phyloP scores from a whole-genome alignment of 2,888 invertebrate species.

The Colletes collaris region DNA sequence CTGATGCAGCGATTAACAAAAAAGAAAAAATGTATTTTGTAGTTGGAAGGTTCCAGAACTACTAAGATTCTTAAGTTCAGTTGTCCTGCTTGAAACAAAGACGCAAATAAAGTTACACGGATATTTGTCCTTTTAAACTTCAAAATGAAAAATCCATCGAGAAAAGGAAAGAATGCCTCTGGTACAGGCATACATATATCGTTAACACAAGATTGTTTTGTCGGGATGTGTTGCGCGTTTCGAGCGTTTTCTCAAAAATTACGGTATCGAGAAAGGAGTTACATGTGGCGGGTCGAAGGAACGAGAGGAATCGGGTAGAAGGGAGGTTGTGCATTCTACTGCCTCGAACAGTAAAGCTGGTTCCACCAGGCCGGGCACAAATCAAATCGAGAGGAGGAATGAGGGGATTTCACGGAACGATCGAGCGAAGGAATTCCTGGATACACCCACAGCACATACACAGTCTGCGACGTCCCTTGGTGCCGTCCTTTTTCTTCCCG shows the following conservation, averaged over 20 bases:
- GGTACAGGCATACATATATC: neutral
- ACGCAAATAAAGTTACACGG: too few relatives aligned
- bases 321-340: constrained; percentile 49
- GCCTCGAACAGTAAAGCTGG: constrained; percentile 49
- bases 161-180: neutral
- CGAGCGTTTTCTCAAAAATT: constrained; percentile 4
- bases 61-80: too few relatives aligned
- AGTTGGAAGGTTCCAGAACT: too few relatives aligned
- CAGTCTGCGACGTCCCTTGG: constrained; percentile 35
- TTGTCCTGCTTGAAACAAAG: too few relatives aligned
- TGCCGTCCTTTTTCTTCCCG: constrained; percentile 13
- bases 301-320: constrained; percentile 28
- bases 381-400: constrained; percentile 53
- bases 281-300: constrained; percentile 12
- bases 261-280: constrained; percentile 5
- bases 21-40: too few relatives aligned
- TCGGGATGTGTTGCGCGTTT: constrained; percentile 2
- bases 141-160: neutral
- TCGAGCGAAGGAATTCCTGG: constrained; percentile 39
- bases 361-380: constrained; percentile 42
- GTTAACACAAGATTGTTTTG: constrained; percentile 13
- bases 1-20: too few relatives aligned
- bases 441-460: constrained; percentile 31
- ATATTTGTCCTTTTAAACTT: neutral
- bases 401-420: constrained; percentile 50